Evolutionary conservation across 1,140 invertebrate genomes (phyloP).

Genomic region (Panulirus ornatus): DNA sequence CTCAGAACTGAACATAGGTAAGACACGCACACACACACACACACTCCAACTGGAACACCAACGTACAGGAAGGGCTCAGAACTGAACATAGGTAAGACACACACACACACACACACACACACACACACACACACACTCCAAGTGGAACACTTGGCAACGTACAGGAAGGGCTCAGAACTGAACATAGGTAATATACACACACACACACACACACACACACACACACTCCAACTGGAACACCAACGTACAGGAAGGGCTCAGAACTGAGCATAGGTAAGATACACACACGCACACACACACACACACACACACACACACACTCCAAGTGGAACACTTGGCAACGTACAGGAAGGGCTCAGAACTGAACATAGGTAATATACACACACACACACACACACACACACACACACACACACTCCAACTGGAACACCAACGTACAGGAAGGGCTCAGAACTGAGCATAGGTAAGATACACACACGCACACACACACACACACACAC

Average conservation of each 20-base stretch:
- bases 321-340: too few relatives aligned
- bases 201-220: not conserved
- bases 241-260: slow-evolving; percentile 75
- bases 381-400: not conserved
- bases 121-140: too few relatives aligned
- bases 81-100: slow-evolving; percentile 72
- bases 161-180: too few relatives aligned
- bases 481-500: too few relatives aligned
- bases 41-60: slow-evolving; percentile 68
- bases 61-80: slow-evolving; percentile 75
- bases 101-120: too few relatives aligned
- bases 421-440: slow-evolving; percentile 74
- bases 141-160: too few relatives aligned
- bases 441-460: slow-evolving; percentile 74
- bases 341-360: too few relatives aligned
- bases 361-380: too few relatives aligned
- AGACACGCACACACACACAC: not conserved
- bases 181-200: too few relatives aligned
- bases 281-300: not conserved
- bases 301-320: too few relatives aligned
- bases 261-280: slow-evolving; percentile 74
- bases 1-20: slow-evolving; percentile 74
- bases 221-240: slow-evolving; percentile 66
- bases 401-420: slow-evolving; percentile 39
- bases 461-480: slow-evolving; percentile 72